Percentiles rank a stretch among this genome's conserved stretches.
Evolutionary conservation across 2,888 invertebrate species (phyloP).

Genomic region (Platycheirus albimanus): DNA sequence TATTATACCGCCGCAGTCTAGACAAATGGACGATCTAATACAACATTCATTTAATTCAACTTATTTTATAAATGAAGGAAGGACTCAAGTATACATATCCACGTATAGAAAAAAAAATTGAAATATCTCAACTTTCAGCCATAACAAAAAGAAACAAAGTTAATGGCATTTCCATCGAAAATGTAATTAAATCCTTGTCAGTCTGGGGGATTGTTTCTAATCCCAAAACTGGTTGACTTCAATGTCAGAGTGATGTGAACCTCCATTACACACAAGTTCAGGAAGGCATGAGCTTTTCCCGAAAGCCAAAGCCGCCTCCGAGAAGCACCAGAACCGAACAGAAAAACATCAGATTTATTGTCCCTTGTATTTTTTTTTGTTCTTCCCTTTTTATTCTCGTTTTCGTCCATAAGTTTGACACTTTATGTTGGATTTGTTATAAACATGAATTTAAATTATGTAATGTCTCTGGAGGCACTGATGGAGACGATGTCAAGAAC

Average conservation of each 20-base stretch:
- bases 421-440: conserved; percentile 10
- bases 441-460: conserved; percentile 26
- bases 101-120: neutral
- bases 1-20: conserved; percentile 41
- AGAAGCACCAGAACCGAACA: neutral
- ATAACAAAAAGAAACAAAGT: conserved; percentile 26
- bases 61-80: neutral
- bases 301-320: neutral
- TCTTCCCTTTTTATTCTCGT: neutral
- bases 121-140: conserved; percentile 17
- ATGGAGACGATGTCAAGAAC: conserved; percentile 10
- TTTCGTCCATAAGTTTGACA: conserved; percentile 37
- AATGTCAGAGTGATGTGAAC: conserved; percentile 19
- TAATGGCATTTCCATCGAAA: conserved; percentile 41
- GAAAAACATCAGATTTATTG: conserved; percentile 26
- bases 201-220: conserved; percentile 47
- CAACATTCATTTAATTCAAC: neutral
- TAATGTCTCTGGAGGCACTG: conserved; percentile 8
- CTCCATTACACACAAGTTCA: neutral
- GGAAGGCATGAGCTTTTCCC: neutral
- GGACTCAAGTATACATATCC: neutral
- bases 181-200: conserved; percentile 55
- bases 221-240: conserved; percentile 36
- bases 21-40: conserved; percentile 18
- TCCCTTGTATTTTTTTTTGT: conserved; percentile 11